Conservation (phyloP, 2,113 vertebrate species). For the Tachycineta bicolor region DNA sequence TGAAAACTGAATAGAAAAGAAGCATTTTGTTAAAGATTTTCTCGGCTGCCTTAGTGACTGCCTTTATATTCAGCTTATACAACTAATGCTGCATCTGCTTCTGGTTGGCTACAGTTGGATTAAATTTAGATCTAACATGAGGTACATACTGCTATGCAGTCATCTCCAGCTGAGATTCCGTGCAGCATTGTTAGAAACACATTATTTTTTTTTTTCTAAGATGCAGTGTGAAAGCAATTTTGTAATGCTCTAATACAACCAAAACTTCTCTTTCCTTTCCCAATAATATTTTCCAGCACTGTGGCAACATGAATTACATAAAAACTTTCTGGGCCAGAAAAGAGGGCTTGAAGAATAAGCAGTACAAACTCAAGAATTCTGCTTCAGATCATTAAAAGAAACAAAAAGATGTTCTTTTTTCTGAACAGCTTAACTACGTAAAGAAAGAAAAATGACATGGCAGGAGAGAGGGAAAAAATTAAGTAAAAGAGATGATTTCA, state of each 20-base stretch:
- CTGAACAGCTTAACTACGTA: not conserved
- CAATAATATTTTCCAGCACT: slow-evolving; percentile 23
- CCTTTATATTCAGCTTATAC: not conserved
- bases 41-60: not conserved
- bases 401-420: not conserved
- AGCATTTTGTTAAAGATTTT: not conserved
- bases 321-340: not conserved
- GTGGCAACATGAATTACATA: not conserved
- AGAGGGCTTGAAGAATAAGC: not conserved
- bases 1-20: not conserved
- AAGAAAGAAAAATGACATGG: not conserved
- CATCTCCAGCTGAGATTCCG: not conserved
- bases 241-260: slow-evolving; percentile 9
- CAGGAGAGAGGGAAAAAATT: not conserved
- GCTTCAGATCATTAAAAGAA: not conserved
- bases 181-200: not conserved
- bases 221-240: slow-evolving; percentile 10
- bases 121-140: slow-evolving; percentile 12
- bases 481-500: not conserved
- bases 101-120: not conserved
- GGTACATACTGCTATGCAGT: not conserved
- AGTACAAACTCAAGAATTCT: not conserved
- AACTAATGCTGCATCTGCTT: slow-evolving; percentile 4
- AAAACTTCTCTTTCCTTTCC: not conserved
- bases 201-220: slow-evolving; percentile 55